Evolutionary conservation across 2,888 invertebrate genomes (phyloP).

Genomic region (Gibbula magus): DNA sequence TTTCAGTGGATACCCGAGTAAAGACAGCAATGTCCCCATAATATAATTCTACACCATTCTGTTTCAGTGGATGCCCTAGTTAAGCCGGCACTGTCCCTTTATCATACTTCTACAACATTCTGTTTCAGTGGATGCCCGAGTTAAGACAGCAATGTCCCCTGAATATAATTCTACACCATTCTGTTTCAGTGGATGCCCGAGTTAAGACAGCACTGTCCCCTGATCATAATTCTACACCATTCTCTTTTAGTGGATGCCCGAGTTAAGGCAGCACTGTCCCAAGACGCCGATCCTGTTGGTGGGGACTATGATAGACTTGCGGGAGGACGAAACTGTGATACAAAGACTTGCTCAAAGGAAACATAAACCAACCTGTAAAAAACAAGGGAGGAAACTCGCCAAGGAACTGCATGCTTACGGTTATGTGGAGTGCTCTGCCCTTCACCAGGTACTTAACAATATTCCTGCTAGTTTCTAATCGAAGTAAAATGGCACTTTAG

Average conservation of each 20-base stretch:
- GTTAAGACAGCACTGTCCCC: no score
- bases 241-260: slow-evolving; percentile 58
- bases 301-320: slow-evolving; percentile 66
- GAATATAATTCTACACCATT: no score
- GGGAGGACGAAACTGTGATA: slow-evolving; percentile 59
- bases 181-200: no score
- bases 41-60: no score
- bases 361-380: slow-evolving; percentile 53
- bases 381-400: slow-evolving; percentile 62
- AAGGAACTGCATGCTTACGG: slow-evolving; percentile 62
- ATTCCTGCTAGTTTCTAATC: no score
- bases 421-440: slow-evolving; percentile 66
- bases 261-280: slow-evolving; percentile 59
- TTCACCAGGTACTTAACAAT: slow-evolving; percentile 49
- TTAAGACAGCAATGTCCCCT: slow-evolving; percentile 57
- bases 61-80: no score
- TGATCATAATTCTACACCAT: no score
- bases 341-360: slow-evolving; percentile 61
- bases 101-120: no score
- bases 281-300: slow-evolving; percentile 62
- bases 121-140: slow-evolving; percentile 48
- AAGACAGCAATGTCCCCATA: no score
- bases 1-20: no score
- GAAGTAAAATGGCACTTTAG: no score
- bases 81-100: no score